phyloP scores from a whole-genome alignment of 2,888 invertebrate species.

The Megastigmus dorsalis region DNA sequence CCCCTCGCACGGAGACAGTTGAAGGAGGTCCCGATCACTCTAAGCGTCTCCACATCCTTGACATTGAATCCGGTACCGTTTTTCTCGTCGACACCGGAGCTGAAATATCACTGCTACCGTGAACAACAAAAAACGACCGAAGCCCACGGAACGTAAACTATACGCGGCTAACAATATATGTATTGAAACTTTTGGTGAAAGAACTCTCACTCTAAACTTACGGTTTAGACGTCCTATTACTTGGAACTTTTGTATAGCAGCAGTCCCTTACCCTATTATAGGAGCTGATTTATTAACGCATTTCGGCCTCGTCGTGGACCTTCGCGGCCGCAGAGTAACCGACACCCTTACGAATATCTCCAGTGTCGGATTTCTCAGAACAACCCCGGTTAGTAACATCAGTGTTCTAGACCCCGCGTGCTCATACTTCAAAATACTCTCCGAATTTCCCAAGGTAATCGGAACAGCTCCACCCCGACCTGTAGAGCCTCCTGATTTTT shows the following conservation, averaged over 20 bases:
- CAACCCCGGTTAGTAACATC: not conserved
- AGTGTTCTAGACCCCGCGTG: not conserved
- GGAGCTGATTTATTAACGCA: slow-evolving; percentile 49
- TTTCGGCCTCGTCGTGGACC: slow-evolving; percentile 37
- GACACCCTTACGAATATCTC: slow-evolving; percentile 1
- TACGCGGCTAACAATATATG: slow-evolving; percentile 29
- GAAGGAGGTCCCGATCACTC: not conserved
- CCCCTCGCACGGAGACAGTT: not conserved
- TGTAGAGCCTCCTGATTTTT: not conserved
- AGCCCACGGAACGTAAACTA: not conserved
- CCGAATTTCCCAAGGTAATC: not conserved
- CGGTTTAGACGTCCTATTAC: not conserved
- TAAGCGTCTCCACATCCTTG: slow-evolving; percentile 1
- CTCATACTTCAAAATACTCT: not conserved
- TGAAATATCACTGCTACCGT: not conserved
- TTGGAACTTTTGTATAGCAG: slow-evolving; percentile 33
- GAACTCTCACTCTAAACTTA: not conserved
- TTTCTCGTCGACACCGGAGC: not conserved
- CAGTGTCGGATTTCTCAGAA: not conserved
- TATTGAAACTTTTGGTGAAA: slow-evolving; percentile 13
- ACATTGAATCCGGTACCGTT: not conserved
- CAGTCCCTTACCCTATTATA: slow-evolving; percentile 28
- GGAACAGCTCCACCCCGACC: not conserved
- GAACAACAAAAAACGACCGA: not conserved
- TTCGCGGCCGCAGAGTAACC: not conserved